phyloP scores from a whole-genome alignment of 2,888 invertebrate species.

The Amiota minor region DNA sequence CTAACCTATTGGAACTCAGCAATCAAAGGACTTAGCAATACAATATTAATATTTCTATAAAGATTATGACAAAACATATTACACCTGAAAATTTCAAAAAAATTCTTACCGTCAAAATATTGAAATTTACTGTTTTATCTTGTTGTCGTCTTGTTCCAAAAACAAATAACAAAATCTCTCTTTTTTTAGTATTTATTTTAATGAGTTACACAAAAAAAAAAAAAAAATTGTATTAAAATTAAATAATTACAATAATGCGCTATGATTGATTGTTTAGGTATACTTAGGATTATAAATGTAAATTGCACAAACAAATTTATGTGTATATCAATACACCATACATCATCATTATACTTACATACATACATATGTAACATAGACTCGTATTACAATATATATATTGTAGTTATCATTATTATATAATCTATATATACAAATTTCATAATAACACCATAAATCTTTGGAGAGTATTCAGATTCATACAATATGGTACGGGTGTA shows the following conservation, averaged over 20 bases:
- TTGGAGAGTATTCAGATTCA: not conserved
- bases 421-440: not conserved
- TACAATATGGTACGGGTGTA: too few relatives aligned
- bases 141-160: conserved; percentile 26
- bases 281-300: not conserved
- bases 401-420: conserved; percentile 4
- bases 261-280: not conserved
- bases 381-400: too few relatives aligned
- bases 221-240: not conserved
- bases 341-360: conserved; percentile 1
- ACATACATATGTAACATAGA: too few relatives aligned
- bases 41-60: too few relatives aligned
- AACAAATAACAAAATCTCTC: conserved; percentile 21
- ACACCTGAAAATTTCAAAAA: not conserved
- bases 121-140: too few relatives aligned
- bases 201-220: conserved; percentile 24
- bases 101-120: not conserved
- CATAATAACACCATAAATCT: not conserved
- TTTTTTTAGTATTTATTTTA: not conserved
- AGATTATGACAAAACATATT: too few relatives aligned
- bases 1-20: too few relatives aligned
- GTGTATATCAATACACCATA: not conserved
- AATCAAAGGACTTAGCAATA: too few relatives aligned
- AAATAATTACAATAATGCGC: conserved; percentile 17
- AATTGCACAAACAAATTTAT: conserved; percentile 17